A percentile compares a stretch with the other conserved stretches of the same genome.
Evolutionary conservation across 64 coral and sea anemone species (phyloP).

Genomic region (Montipora capricornis): DNA sequence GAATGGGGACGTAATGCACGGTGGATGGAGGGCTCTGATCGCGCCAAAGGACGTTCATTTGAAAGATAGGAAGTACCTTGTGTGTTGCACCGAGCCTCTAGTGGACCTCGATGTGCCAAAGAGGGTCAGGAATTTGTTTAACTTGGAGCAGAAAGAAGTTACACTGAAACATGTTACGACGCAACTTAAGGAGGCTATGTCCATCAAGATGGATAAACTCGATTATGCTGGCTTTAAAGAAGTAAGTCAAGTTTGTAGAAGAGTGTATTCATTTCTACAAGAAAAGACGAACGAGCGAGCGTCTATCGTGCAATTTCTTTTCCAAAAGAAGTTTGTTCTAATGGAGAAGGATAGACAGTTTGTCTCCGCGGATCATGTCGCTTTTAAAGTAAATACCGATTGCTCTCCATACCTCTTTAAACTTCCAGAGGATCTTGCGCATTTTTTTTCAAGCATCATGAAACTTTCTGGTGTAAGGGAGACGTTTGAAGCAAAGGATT

Average conservation of each 20-base stretch:
- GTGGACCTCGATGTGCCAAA: background rate
- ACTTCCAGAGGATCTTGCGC: conserved; percentile 2
- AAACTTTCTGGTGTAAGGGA: conserved; percentile 40
- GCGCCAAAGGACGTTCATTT: conserved; percentile 56
- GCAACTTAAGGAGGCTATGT: conserved; percentile 21
- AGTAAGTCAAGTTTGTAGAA: conserved; percentile 20
- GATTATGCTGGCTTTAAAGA: background rate
- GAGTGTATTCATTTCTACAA: conserved; percentile 55
- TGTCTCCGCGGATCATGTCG: conserved; percentile 51
- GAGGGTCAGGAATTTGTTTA: background rate
- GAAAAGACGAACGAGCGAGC: background rate
- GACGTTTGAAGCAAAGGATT: conserved; percentile 55
- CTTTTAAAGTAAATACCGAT: conserved; percentile 8
- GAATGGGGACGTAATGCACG: conserved; percentile 62
- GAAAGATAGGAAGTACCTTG: conserved; percentile 31
- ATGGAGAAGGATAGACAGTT: background rate
- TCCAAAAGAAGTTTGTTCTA: conserved; percentile 50
- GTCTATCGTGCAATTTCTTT: background rate
- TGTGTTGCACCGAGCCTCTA: conserved; percentile 54
- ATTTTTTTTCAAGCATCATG: conserved; percentile 47
- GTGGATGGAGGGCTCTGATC: background rate
- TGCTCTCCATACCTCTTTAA: conserved; percentile 54
- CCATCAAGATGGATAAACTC: background rate
- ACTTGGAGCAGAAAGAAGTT: background rate
- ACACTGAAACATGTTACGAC: conserved; percentile 19